Percentiles rank a stretch among this genome's conserved stretches.
Conservation (phyloP, 1,140 invertebrate genomes). For the Proales similis region DNA sequence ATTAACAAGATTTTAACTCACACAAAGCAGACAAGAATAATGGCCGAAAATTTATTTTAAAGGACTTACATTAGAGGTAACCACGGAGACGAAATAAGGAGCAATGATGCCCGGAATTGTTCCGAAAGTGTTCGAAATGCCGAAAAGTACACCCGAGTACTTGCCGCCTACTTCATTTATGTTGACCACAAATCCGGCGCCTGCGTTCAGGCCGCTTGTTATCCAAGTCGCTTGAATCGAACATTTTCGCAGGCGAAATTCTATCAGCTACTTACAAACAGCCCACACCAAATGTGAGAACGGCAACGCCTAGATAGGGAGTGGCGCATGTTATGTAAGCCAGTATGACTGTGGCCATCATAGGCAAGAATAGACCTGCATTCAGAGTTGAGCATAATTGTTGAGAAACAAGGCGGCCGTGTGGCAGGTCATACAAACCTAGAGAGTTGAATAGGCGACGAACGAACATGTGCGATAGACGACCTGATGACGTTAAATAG, state of each 20-base stretch:
- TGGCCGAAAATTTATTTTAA: too few species aligned
- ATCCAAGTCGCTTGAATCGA: too few species aligned
- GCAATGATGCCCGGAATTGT: constrained; percentile 75
- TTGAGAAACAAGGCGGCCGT: too few species aligned
- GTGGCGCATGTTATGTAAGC: constrained; percentile 14
- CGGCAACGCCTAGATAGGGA: constrained; percentile 18
- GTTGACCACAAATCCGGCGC: constrained; percentile 23
- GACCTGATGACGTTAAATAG: constrained; percentile 40
- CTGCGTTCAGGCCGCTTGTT: constrained; percentile 16
- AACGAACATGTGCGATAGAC: constrained; percentile 43
- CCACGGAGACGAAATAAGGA: constrained; percentile 19
- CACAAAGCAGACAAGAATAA: not conserved
- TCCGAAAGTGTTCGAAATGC: constrained; percentile 74
- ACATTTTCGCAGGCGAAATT: too few species aligned
- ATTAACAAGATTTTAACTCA: not conserved
- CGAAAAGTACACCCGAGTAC: constrained; percentile 68
- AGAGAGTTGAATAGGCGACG: constrained; percentile 46
- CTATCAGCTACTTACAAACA: too few species aligned
- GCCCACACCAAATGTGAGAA: constrained; percentile 10
- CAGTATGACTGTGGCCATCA: constrained; percentile 2
- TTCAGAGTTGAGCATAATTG: too few species aligned
- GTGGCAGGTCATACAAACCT: too few species aligned
- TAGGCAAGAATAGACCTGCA: too few species aligned
- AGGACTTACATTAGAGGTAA: constrained; percentile 27
- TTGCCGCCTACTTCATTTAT: constrained; percentile 41